Percentiles rank a stretch among this genome's conserved stretches.
Conservation (phyloP, 2,888 invertebrate genomes). For the Eretmocerus hayati region DNA sequence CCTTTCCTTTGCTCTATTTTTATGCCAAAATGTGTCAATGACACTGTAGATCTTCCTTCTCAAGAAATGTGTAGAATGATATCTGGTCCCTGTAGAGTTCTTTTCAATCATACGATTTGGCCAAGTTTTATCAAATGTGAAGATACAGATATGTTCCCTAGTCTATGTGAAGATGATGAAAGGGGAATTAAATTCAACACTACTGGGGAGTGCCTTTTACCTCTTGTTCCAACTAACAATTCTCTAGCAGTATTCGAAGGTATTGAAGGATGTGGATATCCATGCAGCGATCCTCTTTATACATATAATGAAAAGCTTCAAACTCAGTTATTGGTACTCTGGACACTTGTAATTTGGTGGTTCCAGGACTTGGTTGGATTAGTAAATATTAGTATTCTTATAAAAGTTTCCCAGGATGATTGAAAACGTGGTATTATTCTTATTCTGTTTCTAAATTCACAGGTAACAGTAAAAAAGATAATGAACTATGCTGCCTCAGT, state of each 20-base stretch:
- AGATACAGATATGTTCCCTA: constrained; percentile 67
- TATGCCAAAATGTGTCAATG: constrained; percentile 80
- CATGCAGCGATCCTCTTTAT: constrained; percentile 81
- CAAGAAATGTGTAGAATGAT: constrained; percentile 86
- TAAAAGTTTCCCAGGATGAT: too few relatives aligned
- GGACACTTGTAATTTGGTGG: constrained; percentile 71
- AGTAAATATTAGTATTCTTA: constrained; percentile 58
- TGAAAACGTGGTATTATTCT: too few relatives aligned
- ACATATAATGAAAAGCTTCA: constrained; percentile 78
- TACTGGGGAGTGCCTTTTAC: constrained; percentile 72
- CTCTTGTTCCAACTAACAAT: constrained; percentile 77
- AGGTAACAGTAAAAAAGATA: constrained; percentile 87
- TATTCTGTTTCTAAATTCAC: too few relatives aligned
- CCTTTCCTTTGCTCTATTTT: constrained; percentile 90
- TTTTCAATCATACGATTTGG: constrained; percentile 76
- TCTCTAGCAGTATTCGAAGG: constrained; percentile 48
- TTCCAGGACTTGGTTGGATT: constrained; percentile 63
- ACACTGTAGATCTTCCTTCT: constrained; percentile 76
- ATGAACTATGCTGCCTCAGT: constrained; percentile 87
- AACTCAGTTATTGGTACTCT: constrained; percentile 73
- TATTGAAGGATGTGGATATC: constrained; percentile 85
- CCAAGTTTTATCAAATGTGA: constrained; percentile 81
- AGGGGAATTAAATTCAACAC: constrained; percentile 82
- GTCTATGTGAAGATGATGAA: constrained; percentile 74
- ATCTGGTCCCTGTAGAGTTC: constrained; percentile 75